Conservation (phyloP, 2,888 invertebrate species). For the Hyles lineata region DNA sequence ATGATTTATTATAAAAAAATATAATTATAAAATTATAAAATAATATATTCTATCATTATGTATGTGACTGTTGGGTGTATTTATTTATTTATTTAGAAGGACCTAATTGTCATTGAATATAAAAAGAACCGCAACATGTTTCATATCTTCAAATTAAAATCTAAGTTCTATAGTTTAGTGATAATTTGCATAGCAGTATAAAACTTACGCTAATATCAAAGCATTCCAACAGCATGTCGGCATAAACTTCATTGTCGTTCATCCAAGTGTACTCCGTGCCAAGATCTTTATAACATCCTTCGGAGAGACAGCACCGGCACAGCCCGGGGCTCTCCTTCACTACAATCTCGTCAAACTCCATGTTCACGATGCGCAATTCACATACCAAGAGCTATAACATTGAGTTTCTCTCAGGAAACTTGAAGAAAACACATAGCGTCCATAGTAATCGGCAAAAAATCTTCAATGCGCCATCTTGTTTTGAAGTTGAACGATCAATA, state of each 20-base stretch:
- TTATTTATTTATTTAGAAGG: too few species aligned
- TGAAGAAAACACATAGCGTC: not conserved
- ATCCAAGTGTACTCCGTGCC: conserved; percentile 76
- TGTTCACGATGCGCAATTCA: conserved; percentile 50
- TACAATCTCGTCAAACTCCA: conserved; percentile 76
- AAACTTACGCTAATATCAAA: conserved; percentile 79
- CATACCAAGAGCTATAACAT: conserved; percentile 34
- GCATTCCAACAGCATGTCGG: conserved; percentile 79
- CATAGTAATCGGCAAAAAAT: not conserved
- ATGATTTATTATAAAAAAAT: too few species aligned
- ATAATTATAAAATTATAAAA: too few species aligned
- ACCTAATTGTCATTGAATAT: too few species aligned
- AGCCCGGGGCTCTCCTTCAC: conserved; percentile 79
- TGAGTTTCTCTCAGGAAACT: conserved; percentile 10
- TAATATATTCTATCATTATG: too few species aligned
- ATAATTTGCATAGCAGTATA: not conserved
- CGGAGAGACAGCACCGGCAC: conserved; percentile 80
- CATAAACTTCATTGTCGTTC: conserved; percentile 78
- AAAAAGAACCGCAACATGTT: too few species aligned
- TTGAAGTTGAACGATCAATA: not conserved
- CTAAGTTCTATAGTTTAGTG: not conserved
- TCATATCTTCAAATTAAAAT: too few species aligned
- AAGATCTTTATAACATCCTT: conserved; percentile 79
- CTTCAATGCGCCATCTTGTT: conserved; percentile 20
- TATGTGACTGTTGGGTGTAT: too few species aligned